Conservation (phyloP, 2,797 vertebrate species). For the Atherinosoma microstoma region DNA sequence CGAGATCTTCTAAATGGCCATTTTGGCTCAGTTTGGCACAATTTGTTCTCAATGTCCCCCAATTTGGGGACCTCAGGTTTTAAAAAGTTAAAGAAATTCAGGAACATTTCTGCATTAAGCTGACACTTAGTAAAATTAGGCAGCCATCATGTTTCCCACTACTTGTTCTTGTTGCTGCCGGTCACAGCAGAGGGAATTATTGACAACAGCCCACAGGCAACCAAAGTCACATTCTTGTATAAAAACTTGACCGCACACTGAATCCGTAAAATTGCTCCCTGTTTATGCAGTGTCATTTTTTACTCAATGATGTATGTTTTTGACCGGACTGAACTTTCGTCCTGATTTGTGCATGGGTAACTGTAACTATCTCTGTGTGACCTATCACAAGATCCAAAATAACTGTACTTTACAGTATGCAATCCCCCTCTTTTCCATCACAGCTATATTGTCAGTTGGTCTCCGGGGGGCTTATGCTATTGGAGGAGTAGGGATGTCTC, state of each 20-base stretch:
- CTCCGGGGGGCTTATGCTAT: constrained; percentile 25
- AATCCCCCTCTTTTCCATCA: constrained; percentile 44
- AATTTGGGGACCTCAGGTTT: background rate
- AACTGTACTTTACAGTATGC: constrained; percentile 54
- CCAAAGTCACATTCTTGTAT: background rate
- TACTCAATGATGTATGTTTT: background rate
- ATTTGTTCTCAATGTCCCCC: background rate
- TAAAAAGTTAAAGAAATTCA: background rate
- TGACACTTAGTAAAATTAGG: background rate
- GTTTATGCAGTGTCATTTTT: background rate
- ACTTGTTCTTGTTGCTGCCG: background rate
- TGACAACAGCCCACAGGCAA: background rate
- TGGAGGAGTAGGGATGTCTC: constrained; percentile 35
- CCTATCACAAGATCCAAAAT: constrained; percentile 40
- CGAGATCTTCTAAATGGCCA: too few species aligned
- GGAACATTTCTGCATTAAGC: background rate
- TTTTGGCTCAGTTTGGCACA: too few species aligned
- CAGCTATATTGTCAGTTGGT: constrained; percentile 75
- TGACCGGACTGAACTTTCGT: background rate
- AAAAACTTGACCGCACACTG: background rate
- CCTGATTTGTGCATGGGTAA: background rate
- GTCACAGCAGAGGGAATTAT: background rate
- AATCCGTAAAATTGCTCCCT: background rate
- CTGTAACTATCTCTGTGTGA: constrained; percentile 15
- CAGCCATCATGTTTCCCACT: background rate